phyloP scores from a whole-genome alignment of 2,797 vertebrate genomes.

The Melanotaenia pygmaea region DNA sequence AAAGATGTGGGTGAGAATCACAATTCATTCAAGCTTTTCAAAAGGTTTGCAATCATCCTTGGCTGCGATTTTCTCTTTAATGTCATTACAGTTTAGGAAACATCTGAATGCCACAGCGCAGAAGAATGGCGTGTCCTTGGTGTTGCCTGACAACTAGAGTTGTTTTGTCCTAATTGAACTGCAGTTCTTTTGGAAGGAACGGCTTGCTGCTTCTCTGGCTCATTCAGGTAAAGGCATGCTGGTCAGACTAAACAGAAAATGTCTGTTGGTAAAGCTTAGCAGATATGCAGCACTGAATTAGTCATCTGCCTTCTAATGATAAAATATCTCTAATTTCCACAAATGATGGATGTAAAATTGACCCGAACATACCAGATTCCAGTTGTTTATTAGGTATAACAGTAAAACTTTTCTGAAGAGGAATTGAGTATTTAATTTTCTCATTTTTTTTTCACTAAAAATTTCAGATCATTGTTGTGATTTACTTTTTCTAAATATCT shows the following conservation, averaged over 20 bases:
- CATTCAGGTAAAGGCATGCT: constrained; percentile 12
- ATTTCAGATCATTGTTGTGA: too few relatives aligned
- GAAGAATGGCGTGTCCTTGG: constrained; percentile 79
- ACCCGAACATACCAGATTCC: not conserved
- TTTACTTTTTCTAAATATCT: too few relatives aligned
- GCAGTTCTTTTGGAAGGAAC: constrained; percentile 53
- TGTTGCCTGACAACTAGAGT: constrained; percentile 81
- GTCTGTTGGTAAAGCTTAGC: constrained; percentile 3
- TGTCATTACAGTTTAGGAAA: constrained; percentile 58
- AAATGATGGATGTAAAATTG: not conserved
- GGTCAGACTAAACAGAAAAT: constrained; percentile 17
- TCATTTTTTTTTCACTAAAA: not conserved
- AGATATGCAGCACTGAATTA: not conserved
- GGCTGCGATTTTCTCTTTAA: constrained; percentile 56
- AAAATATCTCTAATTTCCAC: not conserved
- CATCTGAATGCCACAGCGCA: constrained; percentile 61
- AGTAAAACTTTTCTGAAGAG: not conserved
- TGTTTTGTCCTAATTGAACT: constrained; percentile 74
- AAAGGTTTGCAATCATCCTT: constrained; percentile 58
- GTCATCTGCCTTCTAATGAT: not conserved
- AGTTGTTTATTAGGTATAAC: not conserved
- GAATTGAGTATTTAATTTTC: not conserved
- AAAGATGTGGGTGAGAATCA: constrained; percentile 38
- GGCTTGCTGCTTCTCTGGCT: constrained; percentile 37
- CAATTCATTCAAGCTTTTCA: constrained; percentile 48